Evolutionary conservation across 64 coral and sea anemone genomes (phyloP), one percentile per base, ranked within the genome.

Genomic region (Pocillopora verrucosa): DNA sequence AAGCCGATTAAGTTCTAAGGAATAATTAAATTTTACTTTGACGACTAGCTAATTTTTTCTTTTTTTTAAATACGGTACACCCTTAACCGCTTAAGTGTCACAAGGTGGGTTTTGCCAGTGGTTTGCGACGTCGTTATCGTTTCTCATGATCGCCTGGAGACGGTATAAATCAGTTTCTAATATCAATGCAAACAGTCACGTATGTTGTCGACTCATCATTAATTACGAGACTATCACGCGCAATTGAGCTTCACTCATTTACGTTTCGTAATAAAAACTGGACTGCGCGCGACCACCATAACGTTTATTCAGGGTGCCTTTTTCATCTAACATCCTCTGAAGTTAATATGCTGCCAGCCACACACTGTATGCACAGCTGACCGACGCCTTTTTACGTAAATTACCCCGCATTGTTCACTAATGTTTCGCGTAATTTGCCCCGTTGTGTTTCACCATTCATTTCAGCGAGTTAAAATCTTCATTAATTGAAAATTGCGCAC

Each of bases 381-480:
- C 20, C 35, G 9, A 65, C 17, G 17, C 20, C 34, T 83, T 38
- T 70, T 38, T 67, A 63, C 80, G 80, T 67, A 68, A 83, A 65
- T 83, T 45, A 83, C n/a, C 61, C 61, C 25, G 59, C 61, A 83
- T 83, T 83, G 61, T 83, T 83, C 36, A 16, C 22, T 67, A 83
- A 83, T 83, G 61, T 36, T 67, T 68, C 1, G 61, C 80, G 2
- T 67, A 22, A 83, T 83, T 83, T 83, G 61, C 16, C 13, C 59
- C 61, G 80, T 83, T 67, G 59, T 62, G 80, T 83, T 83, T 67
- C 61, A 67, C 60, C 38, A 45, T 83, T 83, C 61, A 67, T 67
- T 67, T 67, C 63, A 26, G 25, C 34, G 17, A 83, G 80, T 22
- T 83, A 22, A 37, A 83, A 67, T 61, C 80, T 22, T 67, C 2